Conservation (phyloP, 2,888 invertebrate species). For the Agrotis segetum region DNA sequence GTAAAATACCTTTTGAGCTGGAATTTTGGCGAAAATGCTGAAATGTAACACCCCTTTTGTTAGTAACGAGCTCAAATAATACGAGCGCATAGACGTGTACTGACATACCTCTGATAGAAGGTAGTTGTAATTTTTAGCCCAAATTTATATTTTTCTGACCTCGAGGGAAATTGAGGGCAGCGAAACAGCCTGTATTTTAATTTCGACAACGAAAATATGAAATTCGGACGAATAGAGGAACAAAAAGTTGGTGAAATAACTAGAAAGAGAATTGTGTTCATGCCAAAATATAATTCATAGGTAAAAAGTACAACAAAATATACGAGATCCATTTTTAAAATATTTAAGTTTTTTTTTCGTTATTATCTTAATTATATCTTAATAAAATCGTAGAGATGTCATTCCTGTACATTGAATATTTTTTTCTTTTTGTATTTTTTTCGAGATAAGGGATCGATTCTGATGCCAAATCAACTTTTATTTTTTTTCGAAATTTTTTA, state of each 20-base stretch:
- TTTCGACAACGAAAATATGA: conserved; percentile 47
- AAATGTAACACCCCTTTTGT: conserved; percentile 44
- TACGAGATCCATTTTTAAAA: too few relatives aligned
- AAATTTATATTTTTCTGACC: conserved; percentile 54
- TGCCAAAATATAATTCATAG: neutral
- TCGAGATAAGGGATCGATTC: too few relatives aligned
- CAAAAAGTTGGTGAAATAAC: conserved; percentile 2
- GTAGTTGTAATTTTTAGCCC: conserved; percentile 36
- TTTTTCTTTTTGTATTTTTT: too few relatives aligned
- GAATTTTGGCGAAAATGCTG: conserved; percentile 47
- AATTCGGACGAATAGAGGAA: conserved; percentile 35
- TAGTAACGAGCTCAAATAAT: conserved; percentile 49
- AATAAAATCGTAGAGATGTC: too few relatives aligned
- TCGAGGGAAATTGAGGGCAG: conserved; percentile 50
- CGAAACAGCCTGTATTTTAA: conserved; percentile 47
- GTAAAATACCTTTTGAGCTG: conserved; percentile 57
- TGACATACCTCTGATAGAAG: conserved; percentile 37
- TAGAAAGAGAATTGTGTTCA: neutral
- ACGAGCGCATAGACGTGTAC: conserved; percentile 27
- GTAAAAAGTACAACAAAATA: too few relatives aligned
- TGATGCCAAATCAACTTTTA: too few relatives aligned
- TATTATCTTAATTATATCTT: too few relatives aligned
- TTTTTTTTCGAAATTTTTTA: too few relatives aligned
- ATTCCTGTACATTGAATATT: too few relatives aligned
- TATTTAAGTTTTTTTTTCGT: too few relatives aligned